Evolutionary conservation across 2,113 vertebrate genomes (phyloP).

Genomic region (Pluvianellus socialis): DNA sequence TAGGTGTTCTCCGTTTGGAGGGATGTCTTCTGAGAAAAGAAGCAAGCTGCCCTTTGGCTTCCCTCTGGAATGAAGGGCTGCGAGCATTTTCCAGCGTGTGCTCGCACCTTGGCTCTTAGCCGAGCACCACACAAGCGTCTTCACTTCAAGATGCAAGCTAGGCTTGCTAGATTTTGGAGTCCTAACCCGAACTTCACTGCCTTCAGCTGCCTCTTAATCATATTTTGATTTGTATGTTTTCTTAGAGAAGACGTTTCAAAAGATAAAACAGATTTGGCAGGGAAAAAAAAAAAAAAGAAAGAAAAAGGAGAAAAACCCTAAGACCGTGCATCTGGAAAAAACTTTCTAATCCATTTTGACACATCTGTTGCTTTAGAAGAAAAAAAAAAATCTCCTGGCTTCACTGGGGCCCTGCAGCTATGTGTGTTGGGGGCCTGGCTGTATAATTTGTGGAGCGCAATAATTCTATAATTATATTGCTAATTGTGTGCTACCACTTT

Average conservation of each 20-base stretch:
- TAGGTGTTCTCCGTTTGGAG: rapidly evolving
- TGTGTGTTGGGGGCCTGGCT: background rate
- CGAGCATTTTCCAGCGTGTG: rapidly evolving
- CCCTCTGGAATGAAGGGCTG: background rate
- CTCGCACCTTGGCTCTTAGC: background rate
- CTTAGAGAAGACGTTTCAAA: background rate
- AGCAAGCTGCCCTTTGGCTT: background rate
- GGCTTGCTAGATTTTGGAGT: background rate
- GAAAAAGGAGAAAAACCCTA: background rate
- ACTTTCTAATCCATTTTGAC: background rate
- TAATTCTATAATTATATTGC: constrained; percentile 55
- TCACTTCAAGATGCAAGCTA: background rate
- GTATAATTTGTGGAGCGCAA: background rate
- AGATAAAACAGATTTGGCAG: background rate
- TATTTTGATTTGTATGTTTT: background rate
- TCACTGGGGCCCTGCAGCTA: constrained; percentile 12
- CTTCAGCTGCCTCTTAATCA: background rate
- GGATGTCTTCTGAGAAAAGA: background rate
- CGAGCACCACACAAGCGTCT: background rate
- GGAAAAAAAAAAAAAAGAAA: no score
- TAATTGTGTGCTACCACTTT: constrained; percentile 48
- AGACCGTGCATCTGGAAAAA: background rate
- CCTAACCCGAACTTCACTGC: background rate
- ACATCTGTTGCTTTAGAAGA: constrained; percentile 38
- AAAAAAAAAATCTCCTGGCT: background rate